Evolutionary conservation across 2,113 vertebrate genomes (phyloP), one percentile per base, ranked within the genome.

Genomic region (Eublepharis macularius): DNA sequence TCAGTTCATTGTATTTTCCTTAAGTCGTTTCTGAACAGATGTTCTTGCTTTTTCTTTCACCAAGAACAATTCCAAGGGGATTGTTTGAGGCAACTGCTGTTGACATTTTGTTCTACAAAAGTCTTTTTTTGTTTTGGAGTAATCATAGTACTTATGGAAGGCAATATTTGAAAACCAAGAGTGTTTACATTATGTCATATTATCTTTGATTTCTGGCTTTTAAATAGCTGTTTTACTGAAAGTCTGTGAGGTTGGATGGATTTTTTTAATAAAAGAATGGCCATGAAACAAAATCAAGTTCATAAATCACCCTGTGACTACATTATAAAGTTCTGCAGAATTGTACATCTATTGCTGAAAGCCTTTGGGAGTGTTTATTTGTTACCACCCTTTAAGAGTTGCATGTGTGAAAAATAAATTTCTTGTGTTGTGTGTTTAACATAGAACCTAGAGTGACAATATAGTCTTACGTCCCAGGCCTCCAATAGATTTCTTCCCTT

Each of bases 301-400:
- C 87, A 93, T 94, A 93, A 92, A 94, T 95, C 92, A 88, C 89
- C 47, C 86, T 83, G 76, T 80, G 90, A 94, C 90, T 78, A 80
- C 86, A 88, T 90, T 83, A 80, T 88, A 84, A 26, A 68, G 91
- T 94, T 93, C 88, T 88, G 83, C 86, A 92, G 90, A 89, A 90
- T 85, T 93, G 80, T 78, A 78, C 84, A 92, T 73, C 79, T 82
- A 63, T 83, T 87, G 74, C 85, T 92, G 83, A 84, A 89, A 89
- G 82, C 88, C 88, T 76, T 32, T 69, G 87, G 12, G 86, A 92
- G 86, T 86, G 88, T 93, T 93, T 94, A 90, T 93, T 94, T 93
- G 75, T 93, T 90, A 91, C 76, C 85, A 85, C 36, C 76, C 86
- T 90, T 89, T 91, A 86, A 87, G 90, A 92, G 86, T 91, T 85